These are phyloP conservation scores for Fissipunctia ypsillon DNA, from an alignment of 2,888 invertebrate genomes.

Conservation along the genomic window DNA sequence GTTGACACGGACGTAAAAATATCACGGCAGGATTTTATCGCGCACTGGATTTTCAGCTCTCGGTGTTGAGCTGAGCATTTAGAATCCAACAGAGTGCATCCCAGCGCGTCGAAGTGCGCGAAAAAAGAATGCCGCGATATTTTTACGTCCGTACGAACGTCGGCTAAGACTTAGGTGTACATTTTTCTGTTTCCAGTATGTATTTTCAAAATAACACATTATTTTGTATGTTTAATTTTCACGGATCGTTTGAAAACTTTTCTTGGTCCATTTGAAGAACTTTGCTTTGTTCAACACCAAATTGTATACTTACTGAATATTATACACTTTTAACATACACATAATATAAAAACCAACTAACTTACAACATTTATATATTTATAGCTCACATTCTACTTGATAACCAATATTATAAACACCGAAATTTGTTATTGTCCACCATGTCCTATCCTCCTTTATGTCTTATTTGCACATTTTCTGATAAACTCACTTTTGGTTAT, in stretches of 20 bases:
- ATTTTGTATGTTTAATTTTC: not conserved
- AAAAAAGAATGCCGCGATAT: too few species aligned
- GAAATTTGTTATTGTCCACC: conserved; percentile 26
- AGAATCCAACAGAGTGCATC: too few species aligned
- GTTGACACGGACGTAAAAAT: too few species aligned
- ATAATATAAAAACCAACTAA: conserved; percentile 5
- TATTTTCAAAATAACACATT: not conserved
- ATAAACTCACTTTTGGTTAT: not conserved
- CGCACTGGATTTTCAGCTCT: too few species aligned
- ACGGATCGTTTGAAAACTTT: not conserved
- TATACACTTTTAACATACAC: not conserved
- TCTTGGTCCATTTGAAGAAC: not conserved
- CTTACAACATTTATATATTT: conserved; percentile 49
- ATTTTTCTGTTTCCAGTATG: not conserved
- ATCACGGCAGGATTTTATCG: too few species aligned
- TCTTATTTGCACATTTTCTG: not conserved
- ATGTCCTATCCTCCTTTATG: not conserved
- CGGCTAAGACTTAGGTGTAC: not conserved
- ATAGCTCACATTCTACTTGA: conserved; percentile 38
- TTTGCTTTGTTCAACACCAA: conserved; percentile 1
- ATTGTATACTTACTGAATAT: not conserved
- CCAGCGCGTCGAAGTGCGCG: too few species aligned
- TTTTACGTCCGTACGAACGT: too few species aligned
- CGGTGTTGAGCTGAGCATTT: too few species aligned
- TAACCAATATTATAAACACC: not conserved